These are phyloP conservation scores for Montipora foliosa DNA, from an alignment of 64 coral and sea anemone genomes.

Conservation along the genomic window DNA sequence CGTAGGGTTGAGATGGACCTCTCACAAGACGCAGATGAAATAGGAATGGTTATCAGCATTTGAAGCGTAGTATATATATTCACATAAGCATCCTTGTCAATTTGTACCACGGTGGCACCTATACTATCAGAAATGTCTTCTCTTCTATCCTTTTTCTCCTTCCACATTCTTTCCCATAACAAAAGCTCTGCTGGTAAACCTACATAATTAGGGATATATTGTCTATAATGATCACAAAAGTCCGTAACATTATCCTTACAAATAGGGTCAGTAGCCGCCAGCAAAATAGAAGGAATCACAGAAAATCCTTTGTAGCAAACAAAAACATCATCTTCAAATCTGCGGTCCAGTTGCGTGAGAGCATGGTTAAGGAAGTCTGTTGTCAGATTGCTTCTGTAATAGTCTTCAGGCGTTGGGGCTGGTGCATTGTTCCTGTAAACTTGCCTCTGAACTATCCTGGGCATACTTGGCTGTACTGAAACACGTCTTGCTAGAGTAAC, in stretches of 20 bases:
- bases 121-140: constrained; percentile 62
- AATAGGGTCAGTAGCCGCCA: constrained; percentile 24
- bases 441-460: constrained; percentile 35
- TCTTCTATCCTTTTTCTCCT: not conserved
- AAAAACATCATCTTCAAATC: constrained; percentile 48
- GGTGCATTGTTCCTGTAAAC: not conserved
- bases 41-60: constrained; percentile 63
- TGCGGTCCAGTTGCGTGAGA: not conserved
- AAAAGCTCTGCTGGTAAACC: constrained; percentile 40
- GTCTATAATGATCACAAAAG: constrained; percentile 65
- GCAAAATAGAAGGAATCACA: constrained; percentile 34
- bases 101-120: constrained; percentile 30
- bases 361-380: constrained; percentile 64
- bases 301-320: not conserved
- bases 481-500: constrained; percentile 48
- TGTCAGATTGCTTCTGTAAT: constrained; percentile 66
- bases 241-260: constrained; percentile 2
- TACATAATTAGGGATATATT: constrained; percentile 32
- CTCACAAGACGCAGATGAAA: constrained; percentile 66
- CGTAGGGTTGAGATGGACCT: constrained; percentile 65
- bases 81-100: constrained; percentile 65
- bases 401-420: constrained; percentile 67
- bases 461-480: constrained; percentile 65
- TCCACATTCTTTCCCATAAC: constrained; percentile 65
- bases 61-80: constrained; percentile 67